Evolutionary conservation across 2,113 vertebrate species (phyloP).

Genomic region (Turnix velox): DNA sequence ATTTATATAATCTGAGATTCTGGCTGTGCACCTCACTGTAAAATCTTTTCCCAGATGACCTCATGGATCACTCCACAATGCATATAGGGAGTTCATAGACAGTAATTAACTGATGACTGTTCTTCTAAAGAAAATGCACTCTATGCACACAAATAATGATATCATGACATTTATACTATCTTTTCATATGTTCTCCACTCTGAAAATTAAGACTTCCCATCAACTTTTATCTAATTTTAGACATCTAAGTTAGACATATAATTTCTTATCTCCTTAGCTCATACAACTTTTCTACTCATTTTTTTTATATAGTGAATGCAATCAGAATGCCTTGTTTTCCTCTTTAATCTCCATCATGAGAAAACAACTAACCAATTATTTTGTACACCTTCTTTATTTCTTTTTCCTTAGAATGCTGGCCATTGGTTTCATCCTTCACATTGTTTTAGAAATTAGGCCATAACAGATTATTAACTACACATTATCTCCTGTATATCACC

Average conservation of each 20-base stretch:
- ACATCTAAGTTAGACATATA: neutral
- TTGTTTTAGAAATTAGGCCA: neutral
- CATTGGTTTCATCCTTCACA: neutral
- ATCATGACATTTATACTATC: neutral
- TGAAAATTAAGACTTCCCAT: neutral
- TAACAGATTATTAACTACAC: neutral
- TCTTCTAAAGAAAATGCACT: neutral
- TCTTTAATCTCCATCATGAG: neutral
- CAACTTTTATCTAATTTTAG: neutral
- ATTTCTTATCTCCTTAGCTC: neutral
- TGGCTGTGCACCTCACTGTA: neutral
- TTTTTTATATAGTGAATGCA: neutral
- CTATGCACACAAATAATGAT: neutral
- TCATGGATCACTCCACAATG: neutral
- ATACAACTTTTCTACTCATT: accelerated
- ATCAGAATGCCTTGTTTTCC: neutral
- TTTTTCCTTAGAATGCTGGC: accelerated
- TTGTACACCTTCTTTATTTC: neutral
- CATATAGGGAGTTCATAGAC: neutral
- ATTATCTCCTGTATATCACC: neutral
- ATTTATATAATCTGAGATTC: neutral
- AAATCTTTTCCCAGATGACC: neutral
- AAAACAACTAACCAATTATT: neutral
- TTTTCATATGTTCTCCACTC: neutral
- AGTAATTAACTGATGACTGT: neutral